A percentile compares a stretch with the other conserved stretches of the same genome.
Conservation (phyloP, 1,140 invertebrate species). For the Zaprionus davidi region DNA sequence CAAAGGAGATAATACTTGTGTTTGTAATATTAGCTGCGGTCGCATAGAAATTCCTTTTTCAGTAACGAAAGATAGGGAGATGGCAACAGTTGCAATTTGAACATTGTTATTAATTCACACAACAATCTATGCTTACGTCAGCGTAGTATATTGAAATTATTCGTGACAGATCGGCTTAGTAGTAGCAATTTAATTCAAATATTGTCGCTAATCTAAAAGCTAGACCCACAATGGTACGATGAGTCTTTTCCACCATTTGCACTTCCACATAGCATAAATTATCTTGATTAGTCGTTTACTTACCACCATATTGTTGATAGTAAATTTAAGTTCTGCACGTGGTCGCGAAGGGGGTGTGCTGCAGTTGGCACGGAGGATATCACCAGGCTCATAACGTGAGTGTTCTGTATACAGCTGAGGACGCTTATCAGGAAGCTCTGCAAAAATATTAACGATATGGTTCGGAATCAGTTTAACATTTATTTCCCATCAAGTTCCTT, state of each 20-base stretch:
- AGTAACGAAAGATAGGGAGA: not conserved
- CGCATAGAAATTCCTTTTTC: not conserved
- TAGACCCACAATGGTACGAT: too few relatives aligned
- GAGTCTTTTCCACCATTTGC: too few relatives aligned
- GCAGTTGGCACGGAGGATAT: slow-evolving; percentile 89
- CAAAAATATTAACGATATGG: slow-evolving; percentile 57
- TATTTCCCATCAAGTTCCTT: not conserved
- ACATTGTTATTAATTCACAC: not conserved
- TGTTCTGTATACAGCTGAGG: slow-evolving; percentile 87
- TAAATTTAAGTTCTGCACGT: slow-evolving; percentile 88
- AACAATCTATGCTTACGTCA: too few relatives aligned
- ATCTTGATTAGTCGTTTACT: slow-evolving; percentile 76
- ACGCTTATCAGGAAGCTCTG: slow-evolving; percentile 86
- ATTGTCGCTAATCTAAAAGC: too few relatives aligned
- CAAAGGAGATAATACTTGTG: not conserved
- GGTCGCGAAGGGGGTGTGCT: slow-evolving; percentile 88
- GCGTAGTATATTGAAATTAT: too few relatives aligned
- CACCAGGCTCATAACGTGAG: slow-evolving; percentile 88
- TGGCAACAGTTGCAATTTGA: not conserved
- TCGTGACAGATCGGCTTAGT: too few relatives aligned
- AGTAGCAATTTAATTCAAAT: too few relatives aligned
- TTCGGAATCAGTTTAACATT: not conserved
- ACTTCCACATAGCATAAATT: not conserved
- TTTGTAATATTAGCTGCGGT: too few relatives aligned
- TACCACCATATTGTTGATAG: slow-evolving; percentile 91